Base-by-base conservation (phyloP, 2,797 vertebrate genomes). In the Phrynocephalus forsythii region DNA sequence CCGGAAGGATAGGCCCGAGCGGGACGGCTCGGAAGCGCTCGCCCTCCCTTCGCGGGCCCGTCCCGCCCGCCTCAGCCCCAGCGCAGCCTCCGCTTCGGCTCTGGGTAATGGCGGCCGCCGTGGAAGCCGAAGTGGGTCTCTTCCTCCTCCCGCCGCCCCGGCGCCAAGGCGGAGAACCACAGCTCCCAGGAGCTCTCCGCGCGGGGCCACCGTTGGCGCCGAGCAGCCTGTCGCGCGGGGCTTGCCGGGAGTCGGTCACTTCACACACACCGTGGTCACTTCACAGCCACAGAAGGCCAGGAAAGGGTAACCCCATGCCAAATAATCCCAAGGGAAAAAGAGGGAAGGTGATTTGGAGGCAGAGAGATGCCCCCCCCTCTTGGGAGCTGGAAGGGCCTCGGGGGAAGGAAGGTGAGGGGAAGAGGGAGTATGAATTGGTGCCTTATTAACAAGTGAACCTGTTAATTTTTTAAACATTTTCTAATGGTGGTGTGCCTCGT, bases 81-180 rank as follows among this genome's bases (percentile, higher is more conserved):
- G 20, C 56, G 92, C 91, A 81, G 79, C 87, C 52, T 26, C 63
- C 24, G 28, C 13, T 6, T 67, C 52, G n/a, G 86, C 52, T n/a
- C 91, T 94, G 89, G 80, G 92, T 92, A 93, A 91, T 95, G 95
- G 95, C 95, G 95, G 95, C 95, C 86, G 95, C 95, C 95, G 92
- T 88, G 86, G 91, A 94, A 91, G 91, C 90, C 3, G 26, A 15
- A 69, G 67, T 63, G 15, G 6, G 30, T 92, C 91, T 79, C 92
- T 88, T 77, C 89, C 83, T 81, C 84, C 52, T 72, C 60, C 44
- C 79, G 52, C 71, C 52, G 15, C 22, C 22, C 50, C 33, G 26
- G 15, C 1, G 80, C 71, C 9, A 8, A 56, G 50, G 60, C 0
- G 72, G 0, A 1, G 2, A 48, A 96, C 97, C 95, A 96, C 96